Conservation (phyloP, 2,797 vertebrate genomes). For the Galago senegalensis region DNA sequence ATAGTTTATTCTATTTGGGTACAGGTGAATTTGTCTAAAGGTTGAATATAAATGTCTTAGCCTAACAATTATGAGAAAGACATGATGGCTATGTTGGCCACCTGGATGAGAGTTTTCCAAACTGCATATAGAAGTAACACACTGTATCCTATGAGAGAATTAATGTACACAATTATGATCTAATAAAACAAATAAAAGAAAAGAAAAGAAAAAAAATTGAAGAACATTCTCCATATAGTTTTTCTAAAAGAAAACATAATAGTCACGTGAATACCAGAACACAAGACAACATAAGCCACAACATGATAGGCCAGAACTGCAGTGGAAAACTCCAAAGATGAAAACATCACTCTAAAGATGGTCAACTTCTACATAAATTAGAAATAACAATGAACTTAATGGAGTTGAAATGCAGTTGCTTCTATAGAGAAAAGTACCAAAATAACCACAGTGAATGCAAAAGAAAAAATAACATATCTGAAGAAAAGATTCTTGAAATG, state of each 20-base stretch:
- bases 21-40: no score
- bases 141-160: no score
- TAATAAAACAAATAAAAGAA: no score
- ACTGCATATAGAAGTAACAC: no score
- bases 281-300: neutral
- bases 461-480: neutral
- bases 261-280: neutral
- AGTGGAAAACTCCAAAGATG: neutral
- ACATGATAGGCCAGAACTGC: neutral
- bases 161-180: no score
- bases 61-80: no score
- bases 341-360: neutral
- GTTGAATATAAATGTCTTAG: no score
- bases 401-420: neutral
- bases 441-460: neutral
- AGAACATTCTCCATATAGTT: neutral
- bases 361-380: conserved; percentile 22
- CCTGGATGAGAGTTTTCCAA: no score
- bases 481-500: conserved; percentile 12
- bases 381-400: neutral
- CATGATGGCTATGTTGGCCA: no score
- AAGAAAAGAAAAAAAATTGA: neutral
- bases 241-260: neutral
- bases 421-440: neutral
- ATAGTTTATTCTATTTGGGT: no score